Evolutionary conservation across 2,797 vertebrate species (phyloP).

Genomic region (Sphenodon punctatus): DNA sequence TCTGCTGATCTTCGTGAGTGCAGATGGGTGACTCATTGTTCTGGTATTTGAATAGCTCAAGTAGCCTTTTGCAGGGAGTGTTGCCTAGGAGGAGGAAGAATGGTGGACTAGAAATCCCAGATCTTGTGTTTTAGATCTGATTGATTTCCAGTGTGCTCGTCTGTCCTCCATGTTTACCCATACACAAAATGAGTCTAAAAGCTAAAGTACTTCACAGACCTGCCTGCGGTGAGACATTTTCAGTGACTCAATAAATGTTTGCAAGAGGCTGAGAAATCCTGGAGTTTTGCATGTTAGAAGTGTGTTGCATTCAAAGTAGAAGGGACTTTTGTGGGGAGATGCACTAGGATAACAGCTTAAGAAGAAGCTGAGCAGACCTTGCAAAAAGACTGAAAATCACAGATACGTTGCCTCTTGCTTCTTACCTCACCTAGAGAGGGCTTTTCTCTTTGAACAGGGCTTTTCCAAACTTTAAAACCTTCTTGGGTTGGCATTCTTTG

Average conservation of each 20-base stretch:
- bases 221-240: slow-evolving; percentile 12
- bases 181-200: too few species aligned
- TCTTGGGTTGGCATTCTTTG: too few species aligned
- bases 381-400: neutral
- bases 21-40: slow-evolving; percentile 38
- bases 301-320: neutral
- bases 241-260: slow-evolving; percentile 16
- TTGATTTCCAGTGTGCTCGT: too few species aligned
- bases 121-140: too few species aligned
- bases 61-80: neutral
- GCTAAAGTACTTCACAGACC: neutral
- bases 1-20: neutral
- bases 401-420: neutral
- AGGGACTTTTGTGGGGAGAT: neutral
- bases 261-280: slow-evolving; percentile 10
- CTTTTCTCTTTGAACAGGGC: neutral
- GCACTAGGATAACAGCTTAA: too few species aligned
- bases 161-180: too few species aligned
- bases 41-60: slow-evolving; percentile 4
- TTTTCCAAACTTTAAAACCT: neutral
- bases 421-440: neutral
- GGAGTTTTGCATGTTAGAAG: neutral
- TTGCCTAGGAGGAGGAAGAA: neutral
- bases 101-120: too few species aligned
- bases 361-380: neutral